Conservation (phyloP, 2,888 invertebrate species). For the Papilio gigon region DNA sequence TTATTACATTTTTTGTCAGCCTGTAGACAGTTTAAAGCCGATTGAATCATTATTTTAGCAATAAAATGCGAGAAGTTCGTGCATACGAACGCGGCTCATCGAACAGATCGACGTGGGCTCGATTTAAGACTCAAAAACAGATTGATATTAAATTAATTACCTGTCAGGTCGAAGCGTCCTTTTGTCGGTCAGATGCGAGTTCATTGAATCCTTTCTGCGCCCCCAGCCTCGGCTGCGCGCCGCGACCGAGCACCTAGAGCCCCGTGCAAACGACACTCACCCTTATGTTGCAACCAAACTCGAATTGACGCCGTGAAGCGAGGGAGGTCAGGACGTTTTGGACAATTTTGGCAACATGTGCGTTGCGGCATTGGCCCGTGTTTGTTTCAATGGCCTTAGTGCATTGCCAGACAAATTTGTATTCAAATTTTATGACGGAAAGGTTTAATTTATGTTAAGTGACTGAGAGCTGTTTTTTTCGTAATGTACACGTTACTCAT, state of each 20-base stretch:
- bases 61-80: slow-evolving; percentile 3
- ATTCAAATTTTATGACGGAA: slow-evolving; percentile 13
- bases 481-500: slow-evolving; percentile 36
- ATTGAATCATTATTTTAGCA: neutral
- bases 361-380: slow-evolving; percentile 41
- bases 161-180: slow-evolving; percentile 39
- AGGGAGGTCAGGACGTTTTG: slow-evolving; percentile 26
- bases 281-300: slow-evolving; percentile 14
- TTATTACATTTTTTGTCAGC: too few species aligned
- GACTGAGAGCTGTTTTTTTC: slow-evolving; percentile 16
- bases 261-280: slow-evolving; percentile 9
- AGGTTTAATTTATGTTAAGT: slow-evolving; percentile 32
- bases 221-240: slow-evolving; percentile 31
- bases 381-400: slow-evolving; percentile 39
- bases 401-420: slow-evolving; percentile 28
- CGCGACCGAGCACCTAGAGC: slow-evolving; percentile 27
- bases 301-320: neutral
- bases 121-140: slow-evolving; percentile 34
- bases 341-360: slow-evolving; percentile 41
- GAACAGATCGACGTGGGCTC: slow-evolving; percentile 21
- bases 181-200: slow-evolving; percentile 41
- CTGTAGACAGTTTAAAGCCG: neutral
- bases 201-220: slow-evolving; percentile 42
- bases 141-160: slow-evolving; percentile 42
- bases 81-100: slow-evolving; percentile 16